A percentile compares a stretch with the other conserved stretches of the same genome.
phyloP scores from a whole-genome alignment of 2,888 invertebrate genomes.

The Cerastis leucographa region DNA sequence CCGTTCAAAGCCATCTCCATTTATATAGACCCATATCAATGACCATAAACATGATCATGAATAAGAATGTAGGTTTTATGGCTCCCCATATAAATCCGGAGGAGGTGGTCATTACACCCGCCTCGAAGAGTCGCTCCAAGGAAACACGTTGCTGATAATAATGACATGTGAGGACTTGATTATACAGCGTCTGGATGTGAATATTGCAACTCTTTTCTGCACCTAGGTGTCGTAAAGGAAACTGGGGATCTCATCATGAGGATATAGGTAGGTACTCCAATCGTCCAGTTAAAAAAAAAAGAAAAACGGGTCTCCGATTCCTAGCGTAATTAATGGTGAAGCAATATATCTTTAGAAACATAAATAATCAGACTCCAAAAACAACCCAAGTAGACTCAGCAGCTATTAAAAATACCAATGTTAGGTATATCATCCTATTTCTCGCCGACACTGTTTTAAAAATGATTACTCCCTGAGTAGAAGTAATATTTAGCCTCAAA shows the following conservation, averaged over 20 bases:
- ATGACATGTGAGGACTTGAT: conserved; percentile 21
- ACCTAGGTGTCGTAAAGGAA: background rate
- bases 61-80: conserved; percentile 84
- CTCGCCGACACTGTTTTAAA: conserved; percentile 14
- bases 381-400: background rate
- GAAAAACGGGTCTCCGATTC: background rate
- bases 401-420: background rate
- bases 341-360: background rate
- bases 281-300: too few species aligned
- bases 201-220: background rate
- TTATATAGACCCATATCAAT: conserved; percentile 82
- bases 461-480: conserved; percentile 22
- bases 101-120: conserved; percentile 75
- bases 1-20: conserved; percentile 69
- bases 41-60: conserved; percentile 84
- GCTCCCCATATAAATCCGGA: conserved; percentile 77
- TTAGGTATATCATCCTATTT: conserved; percentile 3
- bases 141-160: conserved; percentile 37
- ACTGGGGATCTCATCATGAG: background rate
- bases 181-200: conserved; percentile 14
- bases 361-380: background rate
- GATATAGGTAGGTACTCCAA: background rate
- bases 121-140: conserved; percentile 21
- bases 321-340: background rate
- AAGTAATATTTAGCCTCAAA: conserved; percentile 44